Base-by-base conservation (phyloP, 2,888 invertebrate species). In the Epirrhoe tristata region DNA sequence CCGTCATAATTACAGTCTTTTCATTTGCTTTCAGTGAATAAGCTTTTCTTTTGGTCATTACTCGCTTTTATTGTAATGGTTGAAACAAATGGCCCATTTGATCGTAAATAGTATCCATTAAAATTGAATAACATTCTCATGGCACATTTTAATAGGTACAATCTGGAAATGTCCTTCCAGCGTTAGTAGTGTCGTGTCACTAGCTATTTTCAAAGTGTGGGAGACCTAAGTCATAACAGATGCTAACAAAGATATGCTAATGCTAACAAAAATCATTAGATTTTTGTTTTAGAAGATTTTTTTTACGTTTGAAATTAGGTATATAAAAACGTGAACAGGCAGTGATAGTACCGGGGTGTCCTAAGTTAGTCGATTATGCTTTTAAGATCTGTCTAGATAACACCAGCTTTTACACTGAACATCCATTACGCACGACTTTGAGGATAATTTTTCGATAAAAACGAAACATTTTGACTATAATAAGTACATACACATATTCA, bases 21-120 rank as follows among this genome's bases (percentile, higher is more conserved):
- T 34, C 43, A 52, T 55, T 51, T 52, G 56, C 17, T 32, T 59
- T 56, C 39, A 57, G 39, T 17, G 55, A 57, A 56, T 52, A 51
- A 61, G 53, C 50, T 55, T 64, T 63, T 61, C 61, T 51, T 61
- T 53, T 34, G 61, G 64, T 52, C 61, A 54, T 65, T 68, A 51
- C 32, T 36, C n/a, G 39, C 58, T 61, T 68, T 63, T 62, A 61
- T 64, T 68, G 36, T 68, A 61, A 64, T 58, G 63, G 64, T 34
- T 7, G 53, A 56, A 63, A 51, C 39, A 63, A 64, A 68, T 61
- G 58, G 54, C 36, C 58, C 64, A 51, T 58, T 32, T 55, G n/a
- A 58, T 61, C 55, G 64, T 46, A 50, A 60, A 63, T 51, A 58
- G 55, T 55, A 17, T 16, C n/a, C 43, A 65, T 58, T 46, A 63